Evolutionary conservation across 2,797 vertebrate genomes (phyloP), one percentile per base, ranked within the genome.

Genomic region (Sebastes glaucus): DNA sequence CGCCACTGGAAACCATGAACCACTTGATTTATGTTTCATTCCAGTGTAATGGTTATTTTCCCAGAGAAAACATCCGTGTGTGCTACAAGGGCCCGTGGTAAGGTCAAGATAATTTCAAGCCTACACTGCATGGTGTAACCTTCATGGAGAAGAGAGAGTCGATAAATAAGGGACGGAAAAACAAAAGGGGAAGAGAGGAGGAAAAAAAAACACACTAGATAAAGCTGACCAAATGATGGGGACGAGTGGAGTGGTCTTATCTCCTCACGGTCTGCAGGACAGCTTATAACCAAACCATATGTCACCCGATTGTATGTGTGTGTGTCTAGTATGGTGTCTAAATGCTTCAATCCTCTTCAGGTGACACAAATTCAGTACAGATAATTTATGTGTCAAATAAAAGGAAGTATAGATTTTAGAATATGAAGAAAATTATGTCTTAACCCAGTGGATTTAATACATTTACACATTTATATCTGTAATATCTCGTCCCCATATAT

Each of bases 211-310:
- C 64, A 84, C 84, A 88, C 89, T 76, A 92, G 94, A 95, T 94
- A 91, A 94, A 88, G 84, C 74, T 30, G 4, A 76, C 77, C 56
- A 88, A 88, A 87, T 52, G 60, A 84, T 87, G 85, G 77, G 83
- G 84, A 92, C 90, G 90, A 77, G 87, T 88, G 81, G 80, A 82
- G 79, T 60, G 86, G 82, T 92, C 78, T 91, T 92, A 95, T 94
- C 90, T 91, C 52, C 71, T 74, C 78, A 25, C 82, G 84, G 90
- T 84, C 84, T 85, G 62, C 62, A 76, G 88, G 87, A 82, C 74
- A 74, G 87, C 83, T 87, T 87, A 92, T 89, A 92, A 76, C 79
- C 65, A 85, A 81, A 78, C 66, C 71, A 73, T 81, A 79, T 71
- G 74, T 89, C 81, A 85, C 65, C 30, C 63, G 20, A 14, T 33